Base-by-base conservation (phyloP, 2,113 vertebrate genomes). In the Prinia subflava region DNA sequence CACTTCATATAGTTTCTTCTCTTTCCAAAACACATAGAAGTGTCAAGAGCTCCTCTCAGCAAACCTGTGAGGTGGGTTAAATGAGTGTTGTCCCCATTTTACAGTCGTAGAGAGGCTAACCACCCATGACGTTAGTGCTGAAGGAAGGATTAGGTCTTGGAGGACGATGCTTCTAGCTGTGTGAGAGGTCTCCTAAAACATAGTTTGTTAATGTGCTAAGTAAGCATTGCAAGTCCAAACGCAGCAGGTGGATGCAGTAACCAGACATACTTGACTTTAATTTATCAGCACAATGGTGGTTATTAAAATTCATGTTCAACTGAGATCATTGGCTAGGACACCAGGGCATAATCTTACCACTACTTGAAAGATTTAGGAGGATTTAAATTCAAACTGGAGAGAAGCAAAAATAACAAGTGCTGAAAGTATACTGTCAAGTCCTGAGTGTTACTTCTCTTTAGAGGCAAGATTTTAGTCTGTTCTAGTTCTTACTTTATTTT, bases 81-180 rank as follows among this genome's bases (percentile, higher is more conserved):
- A 80, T 91, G 85, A 87, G 42, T 91, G 84, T 84, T 92, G 87
- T 92, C 94, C 75, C 92, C 67, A 4, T 95, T 96, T 90, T 95
- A 85, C 84, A 92, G 93, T 50, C 25, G 5, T 73, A 80, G 86
- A 75, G 71, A 81, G 75, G 46, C 67, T 85, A 95, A 92, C 93
- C 90, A 93, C 79, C 94, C 94, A 59, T 75, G 91, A 90, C 65
- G 15, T 70, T 76, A 67, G 47, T 88, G 71, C 71, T 88, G 87
- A 81, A 88, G 75, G 75, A 85, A 74, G 81, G 85, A 63, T 95
- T 86, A 59, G 71, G 47, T 91, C 91, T 91, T 1, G 3, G 82
- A 91, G 89, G 49, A 33, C 13, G 59, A 19, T 93, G 71, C 77
- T 94, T 88, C 87, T 90, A 47, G 79, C 79, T 80, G 85, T 90